Conservation (phyloP, 2,113 vertebrate species). For the Trochalopteron elliotii region DNA sequence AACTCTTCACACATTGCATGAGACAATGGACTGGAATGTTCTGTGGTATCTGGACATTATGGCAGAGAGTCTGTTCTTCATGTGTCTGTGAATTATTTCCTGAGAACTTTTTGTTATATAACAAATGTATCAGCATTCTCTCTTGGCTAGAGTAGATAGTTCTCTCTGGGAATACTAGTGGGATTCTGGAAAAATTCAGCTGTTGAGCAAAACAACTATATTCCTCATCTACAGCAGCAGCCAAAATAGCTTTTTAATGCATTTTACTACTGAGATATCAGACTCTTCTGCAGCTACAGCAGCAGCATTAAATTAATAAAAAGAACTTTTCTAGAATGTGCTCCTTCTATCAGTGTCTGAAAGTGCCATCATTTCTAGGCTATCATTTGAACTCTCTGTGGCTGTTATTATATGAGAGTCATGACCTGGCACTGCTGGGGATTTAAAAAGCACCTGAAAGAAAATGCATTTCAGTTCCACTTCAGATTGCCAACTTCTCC, state of each 20-base stretch:
- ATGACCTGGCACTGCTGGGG: neutral
- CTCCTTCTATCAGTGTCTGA: neutral
- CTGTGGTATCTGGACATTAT: neutral
- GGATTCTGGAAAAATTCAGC: neutral
- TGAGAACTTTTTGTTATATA: neutral
- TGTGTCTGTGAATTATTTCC: neutral
- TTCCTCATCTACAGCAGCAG: neutral
- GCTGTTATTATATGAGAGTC: neutral
- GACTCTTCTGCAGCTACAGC: neutral
- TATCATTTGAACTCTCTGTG: neutral
- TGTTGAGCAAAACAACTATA: neutral
- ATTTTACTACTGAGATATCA: neutral
- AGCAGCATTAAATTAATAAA: neutral
- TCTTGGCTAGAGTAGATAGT: neutral
- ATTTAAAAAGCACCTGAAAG: neutral
- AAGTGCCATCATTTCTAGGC: neutral
- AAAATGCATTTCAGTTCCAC: constrained; percentile 7
- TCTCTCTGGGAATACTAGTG: neutral
- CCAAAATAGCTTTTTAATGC: neutral
- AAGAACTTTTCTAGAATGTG: neutral
- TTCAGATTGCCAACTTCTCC: neutral
- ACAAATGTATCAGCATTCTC: neutral
- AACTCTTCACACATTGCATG: neutral
- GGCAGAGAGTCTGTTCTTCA: neutral
- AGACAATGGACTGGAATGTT: neutral